A percentile compares a stretch with the other conserved stretches of the same genome.
Evolutionary conservation across 1,140 invertebrate species (phyloP).

Genomic region (Drosophila cardini): DNA sequence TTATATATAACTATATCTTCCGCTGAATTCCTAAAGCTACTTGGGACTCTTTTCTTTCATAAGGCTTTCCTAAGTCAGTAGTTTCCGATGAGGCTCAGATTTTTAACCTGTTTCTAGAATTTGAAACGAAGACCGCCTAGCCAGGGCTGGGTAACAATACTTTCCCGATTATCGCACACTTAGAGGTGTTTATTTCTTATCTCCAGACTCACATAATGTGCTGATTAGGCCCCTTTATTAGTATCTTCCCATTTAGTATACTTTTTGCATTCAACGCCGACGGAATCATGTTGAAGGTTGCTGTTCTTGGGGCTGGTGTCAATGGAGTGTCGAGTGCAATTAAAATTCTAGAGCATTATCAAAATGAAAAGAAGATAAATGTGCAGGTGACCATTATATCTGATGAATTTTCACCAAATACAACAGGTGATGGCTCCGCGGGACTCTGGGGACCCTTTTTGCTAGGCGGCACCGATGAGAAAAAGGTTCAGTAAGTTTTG

Average conservation of each 20-base stretch:
- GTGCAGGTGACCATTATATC: slow-evolving; percentile 88
- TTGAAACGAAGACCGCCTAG: too few relatives aligned
- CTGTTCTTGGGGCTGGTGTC: slow-evolving; percentile 81
- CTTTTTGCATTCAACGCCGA: slow-evolving; percentile 9
- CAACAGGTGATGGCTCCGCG: slow-evolving; percentile 91
- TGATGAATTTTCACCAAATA: slow-evolving; percentile 89
- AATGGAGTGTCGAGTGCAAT: slow-evolving; percentile 83
- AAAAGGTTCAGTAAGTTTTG: slow-evolving; percentile 86
- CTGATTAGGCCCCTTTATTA: slow-evolving; percentile 8
- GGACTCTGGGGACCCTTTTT: slow-evolving; percentile 91
- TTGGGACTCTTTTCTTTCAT: too few relatives aligned
- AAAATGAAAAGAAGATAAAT: slow-evolving; percentile 15
- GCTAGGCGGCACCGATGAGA: slow-evolving; percentile 86
- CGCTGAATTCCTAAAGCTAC: too few relatives aligned
- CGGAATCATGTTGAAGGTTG: slow-evolving; percentile 67
- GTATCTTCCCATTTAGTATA: background rate
- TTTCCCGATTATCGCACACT: background rate
- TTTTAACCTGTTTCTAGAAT: too few relatives aligned
- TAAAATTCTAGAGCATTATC: slow-evolving; percentile 73
- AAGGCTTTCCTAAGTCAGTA: too few relatives aligned
- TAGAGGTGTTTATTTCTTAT: background rate
- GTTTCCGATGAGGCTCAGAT: too few relatives aligned
- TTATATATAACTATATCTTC: too few relatives aligned
- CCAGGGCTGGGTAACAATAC: background rate
- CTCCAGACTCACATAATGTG: background rate